Base-by-base conservation (phyloP, 2,113 vertebrate genomes). In the Stegastes partitus region DNA sequence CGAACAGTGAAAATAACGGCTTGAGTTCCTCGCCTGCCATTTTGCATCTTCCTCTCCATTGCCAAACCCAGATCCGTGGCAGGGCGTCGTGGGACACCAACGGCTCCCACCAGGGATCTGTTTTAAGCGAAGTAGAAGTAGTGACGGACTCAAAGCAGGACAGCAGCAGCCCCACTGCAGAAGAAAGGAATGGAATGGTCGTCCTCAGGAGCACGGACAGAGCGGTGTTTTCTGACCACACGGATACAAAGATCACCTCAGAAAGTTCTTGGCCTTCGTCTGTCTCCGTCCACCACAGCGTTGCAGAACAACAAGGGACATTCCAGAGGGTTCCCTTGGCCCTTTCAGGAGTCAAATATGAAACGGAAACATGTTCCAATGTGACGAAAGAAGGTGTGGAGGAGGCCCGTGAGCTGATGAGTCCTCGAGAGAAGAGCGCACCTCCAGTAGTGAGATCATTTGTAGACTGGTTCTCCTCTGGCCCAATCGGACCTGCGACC, bases 21-120 rank as follows among this genome's bases (percentile, higher is more conserved):
- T 82, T 89, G 77, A 77, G 85, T 65, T 91, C 93, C 16, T 90
- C 92, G 71, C 93, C 94, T 25, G 90, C 93, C 63, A 88, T 92
- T 45, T 85, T 94, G 69, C 91, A 93, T 73, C 89, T 93, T 79
- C 86, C 92, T 75, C 89, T 92, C 25, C 86, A 91, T 81, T 92
- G 89, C 87, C 94, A 94, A 92, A 93, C 85, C 16, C 91, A 93
- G 83, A 87, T 92, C 7, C 80, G 54, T 34, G 88, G 87, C 68
- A 89, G 66, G 65, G 91, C 83, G 42, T 72, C 88, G 5, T 90
- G 92, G 91, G 86, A 87, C 0, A 81, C 65, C 62, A 90, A 73
- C 2, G 77, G 64, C 26, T 75, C 68, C 63, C 47, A 59, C n/a
- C 81, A 87, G 55, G 87, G 74, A 71, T 57, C 86, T 26, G 74